These are phyloP conservation scores for Ectemnius continuus DNA, from an alignment of 2,888 invertebrate species.

Conservation along the genomic window DNA sequence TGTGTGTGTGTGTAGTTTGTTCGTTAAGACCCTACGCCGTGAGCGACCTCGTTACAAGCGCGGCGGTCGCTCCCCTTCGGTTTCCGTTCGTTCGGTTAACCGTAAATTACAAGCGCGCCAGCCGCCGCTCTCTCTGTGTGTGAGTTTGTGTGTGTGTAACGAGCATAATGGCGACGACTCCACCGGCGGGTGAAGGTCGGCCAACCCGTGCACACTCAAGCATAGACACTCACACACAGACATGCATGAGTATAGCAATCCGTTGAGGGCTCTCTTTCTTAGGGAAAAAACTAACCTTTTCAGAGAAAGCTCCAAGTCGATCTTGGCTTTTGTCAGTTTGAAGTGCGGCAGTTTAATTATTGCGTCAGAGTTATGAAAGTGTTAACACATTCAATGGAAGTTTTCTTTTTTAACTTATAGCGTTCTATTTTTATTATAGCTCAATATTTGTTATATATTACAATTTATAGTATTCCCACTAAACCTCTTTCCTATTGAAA, in stretches of 20 bases:
- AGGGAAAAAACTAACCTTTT: no score
- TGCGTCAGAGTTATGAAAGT: no score
- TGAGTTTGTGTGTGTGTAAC: constrained; percentile 63
- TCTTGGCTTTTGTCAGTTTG: no score
- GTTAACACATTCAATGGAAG: no score
- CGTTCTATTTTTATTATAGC: no score
- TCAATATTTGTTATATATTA: no score
- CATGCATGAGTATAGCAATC: constrained; percentile 4
- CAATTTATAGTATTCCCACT: no score
- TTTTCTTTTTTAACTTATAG: no score
- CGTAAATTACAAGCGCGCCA: constrained; percentile 75
- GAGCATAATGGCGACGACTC: constrained; percentile 72
- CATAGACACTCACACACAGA: constrained; percentile 7
- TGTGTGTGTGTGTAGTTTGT: constrained; percentile 40
- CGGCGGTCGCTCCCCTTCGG: constrained; percentile 68
- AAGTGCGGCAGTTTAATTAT: no score
- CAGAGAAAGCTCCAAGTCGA: no score
- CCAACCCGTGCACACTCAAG: constrained; percentile 60
- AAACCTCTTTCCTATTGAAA: no score
- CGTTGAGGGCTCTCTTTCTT: constrained; percentile 5
- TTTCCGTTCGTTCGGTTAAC: constrained; percentile 77
- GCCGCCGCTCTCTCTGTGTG: constrained; percentile 13
- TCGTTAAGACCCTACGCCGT: constrained; percentile 58
- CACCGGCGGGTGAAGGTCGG: constrained; percentile 75
- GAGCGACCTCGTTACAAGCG: constrained; percentile 64